Conservation (phyloP, 2,888 invertebrate species). For the Eupithecia pulchellata region DNA sequence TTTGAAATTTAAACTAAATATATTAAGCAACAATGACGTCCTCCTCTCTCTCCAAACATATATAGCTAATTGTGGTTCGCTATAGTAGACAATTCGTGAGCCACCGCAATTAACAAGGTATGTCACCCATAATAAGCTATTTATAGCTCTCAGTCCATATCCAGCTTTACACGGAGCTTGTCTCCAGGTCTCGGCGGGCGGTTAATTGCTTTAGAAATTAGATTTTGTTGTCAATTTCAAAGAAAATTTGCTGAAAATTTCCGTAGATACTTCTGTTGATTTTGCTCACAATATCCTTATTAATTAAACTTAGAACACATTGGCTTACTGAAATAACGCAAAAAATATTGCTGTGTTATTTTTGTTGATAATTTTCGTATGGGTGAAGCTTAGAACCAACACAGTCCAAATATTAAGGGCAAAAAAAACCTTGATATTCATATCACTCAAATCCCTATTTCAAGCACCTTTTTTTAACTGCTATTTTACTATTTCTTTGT, state of each 20-base stretch:
- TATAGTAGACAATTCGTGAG: no score
- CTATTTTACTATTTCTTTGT: background rate
- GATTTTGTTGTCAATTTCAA: constrained; percentile 27
- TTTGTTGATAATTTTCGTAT: background rate
- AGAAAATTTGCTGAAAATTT: constrained; percentile 13
- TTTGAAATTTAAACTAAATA: no score
- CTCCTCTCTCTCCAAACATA: no score
- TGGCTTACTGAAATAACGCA: background rate
- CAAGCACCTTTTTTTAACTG: constrained; percentile 4
- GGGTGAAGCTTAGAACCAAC: background rate
- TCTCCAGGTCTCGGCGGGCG: constrained; percentile 27
- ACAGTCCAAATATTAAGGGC: background rate
- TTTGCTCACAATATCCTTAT: background rate
- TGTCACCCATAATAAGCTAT: background rate
- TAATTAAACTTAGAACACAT: background rate
- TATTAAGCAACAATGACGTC: no score
- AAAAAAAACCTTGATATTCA: background rate
- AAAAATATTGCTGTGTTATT: background rate
- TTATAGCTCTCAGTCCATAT: background rate
- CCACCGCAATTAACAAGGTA: no score
- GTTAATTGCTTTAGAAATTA: constrained; percentile 31
- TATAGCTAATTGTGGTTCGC: no score
- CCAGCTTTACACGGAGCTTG: constrained; percentile 5
- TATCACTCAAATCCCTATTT: background rate
- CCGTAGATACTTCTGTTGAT: background rate